Percentiles rank a stretch among this genome's conserved stretches.
These are phyloP conservation scores for Lepidurus packardi DNA, from an alignment of 1,140 invertebrate species.

Conservation along the genomic window DNA sequence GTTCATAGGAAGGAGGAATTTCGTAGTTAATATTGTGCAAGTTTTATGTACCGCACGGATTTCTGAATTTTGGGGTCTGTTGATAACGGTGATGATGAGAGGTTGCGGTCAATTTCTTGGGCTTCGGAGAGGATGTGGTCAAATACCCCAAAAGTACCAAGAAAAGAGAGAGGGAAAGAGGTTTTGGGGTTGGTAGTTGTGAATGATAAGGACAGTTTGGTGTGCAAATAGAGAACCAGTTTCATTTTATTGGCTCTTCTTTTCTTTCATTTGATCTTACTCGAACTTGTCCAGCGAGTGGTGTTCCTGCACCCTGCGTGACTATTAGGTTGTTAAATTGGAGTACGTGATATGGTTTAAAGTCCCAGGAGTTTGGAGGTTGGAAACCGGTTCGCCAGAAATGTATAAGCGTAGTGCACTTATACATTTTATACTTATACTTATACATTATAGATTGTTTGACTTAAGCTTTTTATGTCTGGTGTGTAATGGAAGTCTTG, in stretches of 20 bases:
- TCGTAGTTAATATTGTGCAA: neutral
- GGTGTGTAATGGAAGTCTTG: neutral
- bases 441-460: too few relatives aligned
- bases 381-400: neutral
- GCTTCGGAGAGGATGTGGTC: neutral
- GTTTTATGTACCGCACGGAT: neutral
- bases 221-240: neutral
- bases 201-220: neutral
- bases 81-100: slow-evolving; percentile 18
- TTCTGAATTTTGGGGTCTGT: neutral
- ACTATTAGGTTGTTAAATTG: neutral
- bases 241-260: neutral
- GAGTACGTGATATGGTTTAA: neutral
- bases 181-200: neutral
- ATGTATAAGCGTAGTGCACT: neutral
- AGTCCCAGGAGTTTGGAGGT: neutral
- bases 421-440: too few relatives aligned
- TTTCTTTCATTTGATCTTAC: neutral
- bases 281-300: neutral
- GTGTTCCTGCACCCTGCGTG: neutral
- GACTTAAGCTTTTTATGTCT: neutral
- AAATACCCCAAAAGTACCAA: neutral
- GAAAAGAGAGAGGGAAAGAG: neutral
- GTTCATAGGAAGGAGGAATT: neutral
- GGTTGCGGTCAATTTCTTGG: neutral